Conservation (phyloP, 1,140 invertebrate species). For the Anagrus nilaparvatae region DNA sequence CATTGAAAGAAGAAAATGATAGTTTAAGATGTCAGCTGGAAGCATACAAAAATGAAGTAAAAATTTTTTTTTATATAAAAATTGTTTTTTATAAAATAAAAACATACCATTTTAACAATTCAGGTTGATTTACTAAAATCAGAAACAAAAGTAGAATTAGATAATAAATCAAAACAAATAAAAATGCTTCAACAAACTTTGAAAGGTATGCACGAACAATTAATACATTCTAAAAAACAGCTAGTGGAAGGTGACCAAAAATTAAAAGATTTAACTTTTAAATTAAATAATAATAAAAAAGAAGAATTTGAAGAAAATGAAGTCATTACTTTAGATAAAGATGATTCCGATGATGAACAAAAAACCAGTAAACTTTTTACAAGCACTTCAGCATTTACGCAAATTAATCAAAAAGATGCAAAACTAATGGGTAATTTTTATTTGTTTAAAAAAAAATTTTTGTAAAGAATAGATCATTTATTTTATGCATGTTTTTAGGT, state of each 20-base stretch:
- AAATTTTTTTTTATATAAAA: background rate
- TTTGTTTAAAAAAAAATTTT: background rate
- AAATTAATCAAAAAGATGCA: conserved; percentile 47
- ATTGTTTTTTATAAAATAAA: background rate
- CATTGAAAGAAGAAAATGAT: conserved; percentile 75
- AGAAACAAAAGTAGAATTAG: conserved; percentile 57
- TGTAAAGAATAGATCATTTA: background rate
- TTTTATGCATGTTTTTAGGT: conserved; percentile 38
- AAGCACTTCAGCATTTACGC: conserved; percentile 24
- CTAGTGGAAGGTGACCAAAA: conserved; percentile 52
- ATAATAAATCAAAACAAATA: conserved; percentile 61
- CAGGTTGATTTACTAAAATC: conserved; percentile 53
- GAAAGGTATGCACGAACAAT: conserved; percentile 68
- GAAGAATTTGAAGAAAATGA: conserved; percentile 34
- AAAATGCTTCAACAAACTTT: conserved; percentile 65
- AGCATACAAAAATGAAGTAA: conserved; percentile 86
- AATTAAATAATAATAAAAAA: conserved; percentile 38
- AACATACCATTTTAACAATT: conserved; percentile 7
- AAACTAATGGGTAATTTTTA: conserved; percentile 47
- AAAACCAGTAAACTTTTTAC: conserved; percentile 29
- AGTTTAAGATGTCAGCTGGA: conserved; percentile 84
- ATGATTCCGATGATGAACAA: conserved; percentile 45
- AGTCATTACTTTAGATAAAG: conserved; percentile 39
- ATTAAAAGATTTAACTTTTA: conserved; percentile 48
- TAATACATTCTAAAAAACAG: conserved; percentile 53